A percentile compares a stretch with the other conserved stretches of the same genome.
phyloP scores from a whole-genome alignment of 2,888 invertebrate species.

The Drosophila birchii region DNA sequence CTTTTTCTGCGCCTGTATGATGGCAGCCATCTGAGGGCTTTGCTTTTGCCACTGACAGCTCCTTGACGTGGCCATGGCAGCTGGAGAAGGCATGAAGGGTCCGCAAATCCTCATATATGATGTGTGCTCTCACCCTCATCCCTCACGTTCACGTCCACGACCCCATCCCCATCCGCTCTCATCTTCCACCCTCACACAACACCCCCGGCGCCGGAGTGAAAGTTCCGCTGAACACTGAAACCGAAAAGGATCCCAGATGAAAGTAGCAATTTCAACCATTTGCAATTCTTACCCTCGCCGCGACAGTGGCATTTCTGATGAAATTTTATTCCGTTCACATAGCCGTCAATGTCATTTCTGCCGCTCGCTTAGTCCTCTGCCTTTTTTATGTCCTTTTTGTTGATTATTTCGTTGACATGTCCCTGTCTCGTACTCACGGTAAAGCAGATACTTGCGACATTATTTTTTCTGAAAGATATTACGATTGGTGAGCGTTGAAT shows the following conservation, averaged over 20 bases:
- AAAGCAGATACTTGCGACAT: conserved; percentile 13
- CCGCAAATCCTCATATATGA: conserved; percentile 56
- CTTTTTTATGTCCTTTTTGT: conserved; percentile 67
- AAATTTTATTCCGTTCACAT: conserved; percentile 80
- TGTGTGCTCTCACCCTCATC: conserved; percentile 48
- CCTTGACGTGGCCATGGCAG: conserved; percentile 55
- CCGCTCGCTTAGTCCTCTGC: conserved; percentile 63
- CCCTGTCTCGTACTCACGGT: conserved; percentile 11
- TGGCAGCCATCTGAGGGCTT: conserved; percentile 68
- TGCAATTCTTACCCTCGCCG: conserved; percentile 71
- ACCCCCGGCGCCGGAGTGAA: conserved; percentile 61
- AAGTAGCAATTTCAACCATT: conserved; percentile 77
- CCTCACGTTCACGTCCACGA: conserved; percentile 25
- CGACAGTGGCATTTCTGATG: conserved; percentile 77
- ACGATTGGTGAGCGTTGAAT: background rate
- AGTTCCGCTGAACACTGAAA: conserved; percentile 57
- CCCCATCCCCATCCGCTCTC: conserved; percentile 2
- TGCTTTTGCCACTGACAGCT: conserved; percentile 73
- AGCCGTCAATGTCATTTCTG: conserved; percentile 81
- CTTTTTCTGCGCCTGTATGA: conserved; percentile 41
- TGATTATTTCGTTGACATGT: conserved; percentile 82
- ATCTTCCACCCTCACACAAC: conserved; percentile 13
- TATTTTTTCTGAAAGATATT: conserved; percentile 11
- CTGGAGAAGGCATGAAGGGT: conserved; percentile 47
- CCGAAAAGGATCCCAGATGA: conserved; percentile 69